These are phyloP conservation scores for Otis tarda DNA, from an alignment of 2,113 vertebrate genomes.

Conservation along the genomic window DNA sequence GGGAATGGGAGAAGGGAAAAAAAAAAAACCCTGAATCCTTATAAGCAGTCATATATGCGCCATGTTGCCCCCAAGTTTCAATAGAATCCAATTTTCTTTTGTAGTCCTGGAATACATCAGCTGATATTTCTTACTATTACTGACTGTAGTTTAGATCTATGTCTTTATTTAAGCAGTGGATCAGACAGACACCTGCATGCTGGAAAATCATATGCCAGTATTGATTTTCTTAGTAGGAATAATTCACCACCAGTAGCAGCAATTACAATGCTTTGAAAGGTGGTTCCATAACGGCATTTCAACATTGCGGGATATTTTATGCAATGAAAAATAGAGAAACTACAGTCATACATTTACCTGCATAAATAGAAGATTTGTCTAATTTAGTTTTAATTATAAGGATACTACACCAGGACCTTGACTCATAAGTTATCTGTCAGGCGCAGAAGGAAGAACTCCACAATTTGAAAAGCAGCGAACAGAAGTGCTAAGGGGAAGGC, in stretches of 20 bases:
- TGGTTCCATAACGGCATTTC: background rate
- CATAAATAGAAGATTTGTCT: background rate
- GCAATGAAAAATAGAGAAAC: background rate
- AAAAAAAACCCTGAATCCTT: background rate
- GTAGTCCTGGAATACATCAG: background rate
- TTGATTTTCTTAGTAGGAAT: constrained; percentile 21
- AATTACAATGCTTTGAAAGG: background rate
- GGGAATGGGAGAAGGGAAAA: background rate
- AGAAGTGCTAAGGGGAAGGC: background rate
- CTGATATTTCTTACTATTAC: background rate
- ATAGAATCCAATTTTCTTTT: constrained; percentile 29
- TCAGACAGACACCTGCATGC: background rate
- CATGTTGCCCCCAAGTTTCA: background rate
- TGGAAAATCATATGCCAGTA: constrained; percentile 20
- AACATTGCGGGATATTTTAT: background rate
- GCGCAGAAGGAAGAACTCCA: background rate
- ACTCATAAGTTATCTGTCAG: background rate
- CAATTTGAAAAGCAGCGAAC: background rate
- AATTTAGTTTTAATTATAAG: background rate
- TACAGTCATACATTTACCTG: background rate
- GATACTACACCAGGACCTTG: background rate
- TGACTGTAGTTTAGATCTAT: background rate
- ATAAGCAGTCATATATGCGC: background rate
- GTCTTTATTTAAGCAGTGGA: constrained; percentile 38
- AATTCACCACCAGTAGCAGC: background rate